Base-by-base conservation (phyloP, 2,797 vertebrate genomes). In the Oryzias dopingdopingensis region DNA sequence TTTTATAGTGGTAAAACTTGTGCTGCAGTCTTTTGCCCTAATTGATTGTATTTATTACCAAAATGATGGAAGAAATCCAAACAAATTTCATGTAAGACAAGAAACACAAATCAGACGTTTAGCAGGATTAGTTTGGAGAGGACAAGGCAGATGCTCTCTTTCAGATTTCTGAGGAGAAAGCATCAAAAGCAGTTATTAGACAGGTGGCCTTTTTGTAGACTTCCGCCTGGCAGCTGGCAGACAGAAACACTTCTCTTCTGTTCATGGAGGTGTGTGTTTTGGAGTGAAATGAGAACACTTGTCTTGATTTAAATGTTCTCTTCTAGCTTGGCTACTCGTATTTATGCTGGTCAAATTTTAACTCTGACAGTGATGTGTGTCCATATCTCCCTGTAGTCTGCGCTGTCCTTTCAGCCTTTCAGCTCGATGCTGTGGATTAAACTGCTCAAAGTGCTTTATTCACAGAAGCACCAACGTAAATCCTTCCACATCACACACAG, bases 161-260 rank as follows among this genome's bases (percentile, higher is more conserved):
- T 82, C 56, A 72, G 61, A 79, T 62, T 66, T 65, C 76, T 66
- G 77, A 83, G 68, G 66, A 66, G 55, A 51, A 45, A 40, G 26
- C 72, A 79, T 83, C 70, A 79, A 69, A 74, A 77, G 51, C 55
- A 42, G 67, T 80, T 83, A 87, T 85, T 83, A 83, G 77, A 85
- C 85, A 84, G 80, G 77, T 86, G 86, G 79, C 81, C 73, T 80
- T 84, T 82, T 67, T 72, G 70, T 64, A 64, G 59, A 73, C 74
- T 69, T 82, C 59, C 80, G 80, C 79, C 79, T 88, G 82, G 80
- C 86, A 86, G 80, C 80, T 86, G 82, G 80, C 52, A 45, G 59
- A 78, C 42, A 76, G 65, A 76, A 59, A 44, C 69, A 69, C 71
- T 63, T 65, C 63, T 42, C 53, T 50, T 65, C 66, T 77, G 62